Percentiles rank a stretch among this genome's conserved stretches.
These are phyloP conservation scores for Battus philenor DNA, from an alignment of 1,140 invertebrate genomes.

Conservation along the genomic window DNA sequence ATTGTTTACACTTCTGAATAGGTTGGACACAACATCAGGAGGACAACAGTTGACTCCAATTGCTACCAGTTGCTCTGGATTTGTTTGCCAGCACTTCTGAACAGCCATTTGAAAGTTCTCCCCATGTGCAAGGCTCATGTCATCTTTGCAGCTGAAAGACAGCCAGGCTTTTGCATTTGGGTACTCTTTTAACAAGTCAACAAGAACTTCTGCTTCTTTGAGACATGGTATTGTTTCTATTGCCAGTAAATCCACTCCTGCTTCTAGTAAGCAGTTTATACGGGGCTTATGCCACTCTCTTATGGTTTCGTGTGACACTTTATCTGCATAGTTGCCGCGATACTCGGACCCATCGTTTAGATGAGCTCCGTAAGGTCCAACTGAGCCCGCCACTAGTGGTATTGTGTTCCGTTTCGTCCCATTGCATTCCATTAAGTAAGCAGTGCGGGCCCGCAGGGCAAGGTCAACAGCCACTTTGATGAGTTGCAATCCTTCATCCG, in stretches of 20 bases:
- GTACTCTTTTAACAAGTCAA: conserved; percentile 84
- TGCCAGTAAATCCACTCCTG: conserved; percentile 87
- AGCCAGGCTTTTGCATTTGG: conserved; percentile 86
- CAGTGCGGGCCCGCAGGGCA: conserved; percentile 78
- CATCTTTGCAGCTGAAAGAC: conserved; percentile 85
- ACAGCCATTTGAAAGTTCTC: conserved; percentile 78
- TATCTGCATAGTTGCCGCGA: conserved; percentile 86
- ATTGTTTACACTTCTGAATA: conserved; percentile 75
- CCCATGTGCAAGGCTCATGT: conserved; percentile 75
- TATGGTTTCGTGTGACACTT: conserved; percentile 77
- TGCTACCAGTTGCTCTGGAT: conserved; percentile 79
- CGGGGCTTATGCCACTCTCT: conserved; percentile 87
- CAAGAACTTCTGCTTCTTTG: conserved; percentile 86
- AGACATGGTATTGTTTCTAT: conserved; percentile 92
- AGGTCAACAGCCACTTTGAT: conserved; percentile 83
- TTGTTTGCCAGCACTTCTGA: conserved; percentile 69
- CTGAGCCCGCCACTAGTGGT: conserved; percentile 85
- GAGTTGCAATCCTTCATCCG: conserved; percentile 79
- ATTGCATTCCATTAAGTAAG: conserved; percentile 73
- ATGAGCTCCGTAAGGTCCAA: conserved; percentile 93
- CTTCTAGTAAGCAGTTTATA: conserved; percentile 83
- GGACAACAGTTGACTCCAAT: conserved; percentile 85
- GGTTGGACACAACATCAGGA: conserved; percentile 76
- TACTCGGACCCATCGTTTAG: conserved; percentile 94
- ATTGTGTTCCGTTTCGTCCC: conserved; percentile 22